Percentiles rank a stretch among this genome's conserved stretches.
Conservation (phyloP, 2,113 vertebrate species). For the Microcebus murinus region DNA sequence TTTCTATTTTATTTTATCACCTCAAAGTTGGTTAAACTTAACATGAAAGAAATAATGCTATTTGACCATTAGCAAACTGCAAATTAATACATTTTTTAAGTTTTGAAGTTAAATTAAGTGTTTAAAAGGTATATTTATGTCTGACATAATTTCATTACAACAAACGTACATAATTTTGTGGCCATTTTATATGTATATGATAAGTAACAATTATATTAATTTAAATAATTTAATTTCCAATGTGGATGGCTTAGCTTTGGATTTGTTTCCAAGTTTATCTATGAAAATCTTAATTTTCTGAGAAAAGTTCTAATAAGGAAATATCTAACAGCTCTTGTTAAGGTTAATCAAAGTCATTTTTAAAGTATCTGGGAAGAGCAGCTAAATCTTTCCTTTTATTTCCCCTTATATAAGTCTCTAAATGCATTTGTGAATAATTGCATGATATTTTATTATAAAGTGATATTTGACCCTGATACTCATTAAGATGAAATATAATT, state of each 20-base stretch:
- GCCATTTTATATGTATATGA: conserved; percentile 16
- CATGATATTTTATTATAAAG: conserved; percentile 62
- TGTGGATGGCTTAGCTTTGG: neutral
- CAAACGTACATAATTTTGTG: conserved; percentile 39
- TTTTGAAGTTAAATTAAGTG: conserved; percentile 90
- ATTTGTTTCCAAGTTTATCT: conserved; percentile 55
- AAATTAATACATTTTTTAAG: conserved; percentile 83
- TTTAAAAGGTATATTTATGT: conserved; percentile 78
- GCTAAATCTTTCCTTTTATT: conserved; percentile 42
- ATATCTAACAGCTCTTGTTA: conserved; percentile 60
- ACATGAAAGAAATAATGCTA: conserved; percentile 28
- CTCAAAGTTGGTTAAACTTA: neutral
- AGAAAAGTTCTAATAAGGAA: conserved; percentile 48
- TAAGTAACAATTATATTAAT: conserved; percentile 74
- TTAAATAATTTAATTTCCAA: conserved; percentile 35
- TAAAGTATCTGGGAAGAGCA: conserved; percentile 58
- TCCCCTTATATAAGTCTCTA: neutral
- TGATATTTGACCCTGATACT: conserved; percentile 63
- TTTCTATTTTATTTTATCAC: neutral
- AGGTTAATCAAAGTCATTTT: conserved; percentile 74
- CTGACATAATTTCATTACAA: conserved; percentile 81
- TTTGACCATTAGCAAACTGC: conserved; percentile 83
- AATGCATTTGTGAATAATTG: conserved; percentile 68
- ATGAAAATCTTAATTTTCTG: conserved; percentile 60
- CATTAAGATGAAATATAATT: conserved; percentile 64